Evolutionary conservation across 2,797 vertebrate species (phyloP).

Genomic region (Silurus aristotelis): DNA sequence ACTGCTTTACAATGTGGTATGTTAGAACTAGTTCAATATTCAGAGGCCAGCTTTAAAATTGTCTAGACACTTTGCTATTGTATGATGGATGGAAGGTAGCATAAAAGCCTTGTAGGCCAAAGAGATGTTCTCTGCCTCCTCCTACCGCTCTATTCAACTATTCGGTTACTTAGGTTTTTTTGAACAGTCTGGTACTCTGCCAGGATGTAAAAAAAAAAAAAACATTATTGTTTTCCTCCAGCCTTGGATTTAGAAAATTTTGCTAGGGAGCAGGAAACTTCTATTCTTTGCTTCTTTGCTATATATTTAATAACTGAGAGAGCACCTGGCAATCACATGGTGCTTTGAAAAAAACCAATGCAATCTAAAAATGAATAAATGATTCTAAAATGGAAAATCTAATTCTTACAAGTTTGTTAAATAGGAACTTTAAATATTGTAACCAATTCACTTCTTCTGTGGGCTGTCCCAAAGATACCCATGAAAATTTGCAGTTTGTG

Average conservation of each 20-base stretch:
- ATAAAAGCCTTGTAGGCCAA: constrained; percentile 52
- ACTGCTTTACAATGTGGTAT: constrained; percentile 12
- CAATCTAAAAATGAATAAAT: neutral
- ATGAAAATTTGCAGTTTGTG: neutral
- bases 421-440: neutral
- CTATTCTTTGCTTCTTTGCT: neutral
- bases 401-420: neutral
- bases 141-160: constrained; percentile 27
- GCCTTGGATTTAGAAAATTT: constrained; percentile 44
- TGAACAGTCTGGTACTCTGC: constrained; percentile 50
- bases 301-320: constrained; percentile 2
- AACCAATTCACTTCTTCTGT: neutral
- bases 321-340: neutral
- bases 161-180: constrained; percentile 43
- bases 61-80: constrained; percentile 48
- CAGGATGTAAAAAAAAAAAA: constrained; percentile 21
- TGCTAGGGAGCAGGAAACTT: neutral
- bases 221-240: constrained; percentile 25
- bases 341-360: neutral
- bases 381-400: neutral
- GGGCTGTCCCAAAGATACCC: too few species aligned
- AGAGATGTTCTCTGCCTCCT: constrained; percentile 29
- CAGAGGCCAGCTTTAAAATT: constrained; percentile 48
- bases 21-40: constrained; percentile 44
- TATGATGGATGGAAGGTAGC: constrained; percentile 53